phyloP scores from a whole-genome alignment of 2,797 vertebrate species.

The Coilia nasus region DNA sequence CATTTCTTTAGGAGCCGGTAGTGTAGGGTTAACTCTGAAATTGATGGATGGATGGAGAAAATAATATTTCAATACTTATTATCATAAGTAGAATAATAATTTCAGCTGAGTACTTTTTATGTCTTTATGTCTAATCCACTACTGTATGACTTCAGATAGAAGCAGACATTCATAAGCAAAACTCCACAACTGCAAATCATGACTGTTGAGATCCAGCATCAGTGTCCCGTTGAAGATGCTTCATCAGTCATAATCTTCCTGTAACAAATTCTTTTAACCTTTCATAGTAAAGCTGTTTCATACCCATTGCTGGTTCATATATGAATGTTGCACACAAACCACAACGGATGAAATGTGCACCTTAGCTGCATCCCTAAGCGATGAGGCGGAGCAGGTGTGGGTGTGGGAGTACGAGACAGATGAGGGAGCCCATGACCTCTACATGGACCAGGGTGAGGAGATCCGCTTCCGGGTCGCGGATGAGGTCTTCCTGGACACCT shows the following conservation, averaged over 20 bases:
- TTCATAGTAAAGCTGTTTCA: not conserved
- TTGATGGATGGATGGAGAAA: not conserved
- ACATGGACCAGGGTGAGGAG: slow-evolving; percentile 97
- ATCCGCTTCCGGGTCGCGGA: slow-evolving; percentile 93
- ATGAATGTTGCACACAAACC: not conserved
- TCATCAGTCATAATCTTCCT: not conserved
- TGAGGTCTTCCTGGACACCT: slow-evolving; percentile 92
- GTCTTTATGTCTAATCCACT: too few species aligned
- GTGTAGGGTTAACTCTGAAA: not conserved
- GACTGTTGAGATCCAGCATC: not conserved
- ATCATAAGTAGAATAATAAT: not conserved
- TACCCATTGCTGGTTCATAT: not conserved
- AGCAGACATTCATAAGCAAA: too few species aligned
- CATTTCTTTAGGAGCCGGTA: not conserved
- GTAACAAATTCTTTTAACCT: not conserved
- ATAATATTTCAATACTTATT: too few species aligned
- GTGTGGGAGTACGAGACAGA: slow-evolving; percentile 99
- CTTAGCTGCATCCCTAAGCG: slow-evolving; percentile 76
- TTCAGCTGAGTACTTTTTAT: not conserved
- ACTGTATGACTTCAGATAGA: too few species aligned
- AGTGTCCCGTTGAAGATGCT: not conserved
- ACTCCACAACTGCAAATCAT: too few species aligned
- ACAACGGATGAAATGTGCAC: slow-evolving; percentile 18
- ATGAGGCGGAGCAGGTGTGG: slow-evolving; percentile 97
- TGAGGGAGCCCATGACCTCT: slow-evolving; percentile 96